These are phyloP conservation scores for Exephanes ischioxanthus DNA, from an alignment of 2,888 invertebrate genomes.

Conservation along the genomic window DNA sequence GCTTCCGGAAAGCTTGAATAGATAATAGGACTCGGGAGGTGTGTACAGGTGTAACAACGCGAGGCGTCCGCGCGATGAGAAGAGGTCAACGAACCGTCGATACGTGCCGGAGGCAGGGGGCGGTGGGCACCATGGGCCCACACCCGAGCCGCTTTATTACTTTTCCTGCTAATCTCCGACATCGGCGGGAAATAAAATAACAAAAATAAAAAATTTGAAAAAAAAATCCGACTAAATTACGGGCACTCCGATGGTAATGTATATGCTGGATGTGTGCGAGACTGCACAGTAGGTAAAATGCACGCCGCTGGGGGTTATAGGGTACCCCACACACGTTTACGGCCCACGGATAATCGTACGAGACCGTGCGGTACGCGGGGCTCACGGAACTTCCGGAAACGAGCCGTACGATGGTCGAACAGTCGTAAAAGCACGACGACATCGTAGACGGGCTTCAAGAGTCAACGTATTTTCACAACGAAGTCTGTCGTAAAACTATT, in stretches of 20 bases:
- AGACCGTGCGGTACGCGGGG: not conserved
- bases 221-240: not conserved
- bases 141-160: constrained; percentile 20
- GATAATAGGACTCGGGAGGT: constrained; percentile 33
- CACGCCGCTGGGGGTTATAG: constrained; percentile 32
- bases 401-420: constrained; percentile 43
- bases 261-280: not conserved
- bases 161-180: constrained; percentile 48
- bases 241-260: not conserved
- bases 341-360: constrained; percentile 48
- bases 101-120: constrained; percentile 32
- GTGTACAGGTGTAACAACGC: constrained; percentile 52
- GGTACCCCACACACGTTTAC: constrained; percentile 28
- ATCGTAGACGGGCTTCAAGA: constrained; percentile 7
- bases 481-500: not conserved
- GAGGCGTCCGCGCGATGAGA: constrained; percentile 42
- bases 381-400: constrained; percentile 50
- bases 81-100: constrained; percentile 62
- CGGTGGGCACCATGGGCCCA: constrained; percentile 11
- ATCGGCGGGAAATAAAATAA: constrained; percentile 46
- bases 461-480: constrained; percentile 49
- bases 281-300: not conserved
- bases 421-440: constrained; percentile 35
- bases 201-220: constrained; percentile 5
- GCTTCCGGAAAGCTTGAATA: constrained; percentile 20